Evolutionary conservation across 2,888 invertebrate genomes (phyloP), one percentile per base, ranked within the genome.

Genomic region (Acanthosepion esculentum): DNA sequence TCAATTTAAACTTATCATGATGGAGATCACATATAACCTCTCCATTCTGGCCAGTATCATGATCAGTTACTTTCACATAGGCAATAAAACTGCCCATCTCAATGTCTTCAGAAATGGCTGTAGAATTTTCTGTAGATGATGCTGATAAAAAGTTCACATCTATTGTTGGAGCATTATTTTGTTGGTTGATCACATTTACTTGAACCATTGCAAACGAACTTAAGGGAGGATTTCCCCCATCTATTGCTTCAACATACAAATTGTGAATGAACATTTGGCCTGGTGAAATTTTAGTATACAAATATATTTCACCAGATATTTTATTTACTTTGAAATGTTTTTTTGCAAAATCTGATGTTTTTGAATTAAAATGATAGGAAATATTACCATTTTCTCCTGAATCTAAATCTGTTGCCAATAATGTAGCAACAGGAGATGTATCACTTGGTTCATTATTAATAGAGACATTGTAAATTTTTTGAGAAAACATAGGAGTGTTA

Each of bases 1-100:
- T 78, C 78, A 78, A n/a, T n/a, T 78, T 78, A 78, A 78, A 78
- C 78, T 78, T 78, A 78, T 78, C 78, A 78, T 78, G 78, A 78
- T 78, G 78, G n/a, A 78, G 78, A 78, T 78, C 78, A 78, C 78
- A 78, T 78, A 78, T 78, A 78, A 78, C 78, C n/a, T 78, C 78
- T 78, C 78, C 78, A 78, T 78, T 78, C 78, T 78, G 78, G 33
- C 78, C 78, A 78, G 78, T n/a, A 78, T 78, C 78, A 33, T 78
- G 78, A 15, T 78, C 78, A 33, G 78, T 78, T 78, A 78, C n/a
- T 78, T 78, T 78, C 12, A 78, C 78, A 78, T 78, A 78, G 15
- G 78, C 78, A 78, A 78, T 78, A 78, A 78, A 78, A 78, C 78
- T 78, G 78, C 78, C 78, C 78, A 78, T 33, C 3, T 78, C 78